These are phyloP conservation scores for Istiophorus platypterus DNA, from an alignment of 2,113 vertebrate genomes.

Conservation along the genomic window DNA sequence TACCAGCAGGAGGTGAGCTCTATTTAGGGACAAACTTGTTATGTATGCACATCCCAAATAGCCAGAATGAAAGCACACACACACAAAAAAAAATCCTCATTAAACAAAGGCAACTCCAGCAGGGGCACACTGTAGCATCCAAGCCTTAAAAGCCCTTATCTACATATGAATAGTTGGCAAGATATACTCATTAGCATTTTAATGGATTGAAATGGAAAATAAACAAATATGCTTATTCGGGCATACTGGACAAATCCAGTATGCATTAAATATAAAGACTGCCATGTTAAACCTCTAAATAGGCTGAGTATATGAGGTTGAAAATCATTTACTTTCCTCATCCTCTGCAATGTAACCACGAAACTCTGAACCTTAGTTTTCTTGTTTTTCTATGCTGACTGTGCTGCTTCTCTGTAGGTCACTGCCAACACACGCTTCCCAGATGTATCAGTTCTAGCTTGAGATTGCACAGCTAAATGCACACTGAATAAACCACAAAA, in stretches of 20 bases:
- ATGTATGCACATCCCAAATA: conserved; percentile 66
- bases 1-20: conserved; percentile 64
- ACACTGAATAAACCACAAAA: conserved; percentile 43
- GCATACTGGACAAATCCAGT: conserved; percentile 35
- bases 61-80: conserved; percentile 49
- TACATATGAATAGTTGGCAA: conserved; percentile 68
- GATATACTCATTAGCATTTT: conserved; percentile 66
- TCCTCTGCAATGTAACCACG: conserved; percentile 19
- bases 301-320: conserved; percentile 4
- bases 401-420: not conserved
- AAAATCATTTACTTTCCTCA: not conserved
- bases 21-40: conserved; percentile 60
- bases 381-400: conserved; percentile 9
- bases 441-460: conserved; percentile 3
- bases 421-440: not conserved
- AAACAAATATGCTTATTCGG: conserved; percentile 60
- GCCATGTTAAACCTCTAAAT: conserved; percentile 18
- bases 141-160: conserved; percentile 65
- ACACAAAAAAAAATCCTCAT: conserved; percentile 52
- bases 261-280: conserved; percentile 29
- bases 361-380: conserved; percentile 29
- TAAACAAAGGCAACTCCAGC: conserved; percentile 59
- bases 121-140: conserved; percentile 44
- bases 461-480: conserved; percentile 1
- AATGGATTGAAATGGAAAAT: conserved; percentile 54